Conservation (phyloP, 2,888 invertebrate species). For the Hartigia nigra region DNA sequence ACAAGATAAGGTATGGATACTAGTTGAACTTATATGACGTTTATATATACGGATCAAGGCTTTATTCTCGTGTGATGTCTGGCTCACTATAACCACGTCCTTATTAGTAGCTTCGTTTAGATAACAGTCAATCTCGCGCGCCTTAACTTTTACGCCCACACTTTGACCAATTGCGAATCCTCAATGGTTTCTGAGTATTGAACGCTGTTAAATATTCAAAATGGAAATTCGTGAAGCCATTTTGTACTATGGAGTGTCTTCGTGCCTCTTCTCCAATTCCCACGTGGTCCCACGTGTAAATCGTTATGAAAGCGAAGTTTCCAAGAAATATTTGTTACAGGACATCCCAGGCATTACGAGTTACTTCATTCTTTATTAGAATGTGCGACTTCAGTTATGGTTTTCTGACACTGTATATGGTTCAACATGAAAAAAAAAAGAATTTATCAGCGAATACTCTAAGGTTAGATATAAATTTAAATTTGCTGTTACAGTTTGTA, state of each 20-base stretch:
- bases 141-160: neutral
- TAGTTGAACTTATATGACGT: neutral
- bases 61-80: neutral
- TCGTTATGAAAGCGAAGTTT: neutral
- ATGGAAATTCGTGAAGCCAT: neutral
- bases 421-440: neutral
- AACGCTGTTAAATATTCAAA: neutral
- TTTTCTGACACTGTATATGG: neutral
- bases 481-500: neutral
- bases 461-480: neutral
- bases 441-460: too few species aligned
- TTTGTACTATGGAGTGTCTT: neutral
- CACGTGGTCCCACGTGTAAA: neutral
- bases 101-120: constrained; percentile 36
- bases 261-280: neutral
- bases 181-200: neutral
- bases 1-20: neutral
- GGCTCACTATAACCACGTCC: constrained; percentile 22
- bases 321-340: neutral
- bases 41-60: neutral
- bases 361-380: neutral
- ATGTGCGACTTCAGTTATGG: neutral
- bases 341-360: neutral
- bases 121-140: constrained; percentile 29
- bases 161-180: neutral